These are phyloP conservation scores for Calonectris borealis DNA, from an alignment of 2,113 vertebrate species.

Conservation along the genomic window DNA sequence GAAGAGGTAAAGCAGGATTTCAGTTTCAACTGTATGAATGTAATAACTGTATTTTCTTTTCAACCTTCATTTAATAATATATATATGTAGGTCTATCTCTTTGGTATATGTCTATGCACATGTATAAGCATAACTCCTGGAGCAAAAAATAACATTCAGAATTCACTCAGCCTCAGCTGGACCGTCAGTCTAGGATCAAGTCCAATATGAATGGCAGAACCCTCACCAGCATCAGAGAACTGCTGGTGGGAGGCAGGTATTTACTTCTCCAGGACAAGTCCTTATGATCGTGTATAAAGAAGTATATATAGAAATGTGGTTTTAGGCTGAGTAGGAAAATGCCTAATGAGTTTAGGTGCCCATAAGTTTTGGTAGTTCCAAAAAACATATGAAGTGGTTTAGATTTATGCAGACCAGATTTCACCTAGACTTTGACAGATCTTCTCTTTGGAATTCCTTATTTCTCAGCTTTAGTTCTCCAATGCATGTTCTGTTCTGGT, in stretches of 20 bases:
- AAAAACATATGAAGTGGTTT: neutral
- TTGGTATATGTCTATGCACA: too few species aligned
- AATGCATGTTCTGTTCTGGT: neutral
- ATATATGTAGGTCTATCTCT: neutral
- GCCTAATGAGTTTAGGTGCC: rapidly evolving
- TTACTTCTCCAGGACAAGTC: neutral
- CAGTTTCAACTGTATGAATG: neutral
- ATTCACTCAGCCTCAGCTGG: neutral
- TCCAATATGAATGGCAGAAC: neutral
- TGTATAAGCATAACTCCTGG: neutral
- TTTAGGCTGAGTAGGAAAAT: neutral
- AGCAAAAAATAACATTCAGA: neutral
- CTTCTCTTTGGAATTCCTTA: neutral
- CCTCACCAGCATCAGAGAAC: neutral
- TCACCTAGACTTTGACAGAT: neutral
- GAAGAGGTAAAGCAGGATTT: neutral
- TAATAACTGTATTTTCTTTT: neutral
- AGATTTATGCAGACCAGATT: neutral
- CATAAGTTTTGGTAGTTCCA: neutral
- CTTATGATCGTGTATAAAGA: rapidly evolving
- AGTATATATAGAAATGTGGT: neutral
- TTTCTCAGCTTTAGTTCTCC: neutral
- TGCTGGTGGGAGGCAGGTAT: neutral
- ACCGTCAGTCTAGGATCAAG: neutral
- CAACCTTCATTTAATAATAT: neutral